These are phyloP conservation scores for Mamestra configurata DNA, from an alignment of 1,140 invertebrate genomes.

Conservation along the genomic window DNA sequence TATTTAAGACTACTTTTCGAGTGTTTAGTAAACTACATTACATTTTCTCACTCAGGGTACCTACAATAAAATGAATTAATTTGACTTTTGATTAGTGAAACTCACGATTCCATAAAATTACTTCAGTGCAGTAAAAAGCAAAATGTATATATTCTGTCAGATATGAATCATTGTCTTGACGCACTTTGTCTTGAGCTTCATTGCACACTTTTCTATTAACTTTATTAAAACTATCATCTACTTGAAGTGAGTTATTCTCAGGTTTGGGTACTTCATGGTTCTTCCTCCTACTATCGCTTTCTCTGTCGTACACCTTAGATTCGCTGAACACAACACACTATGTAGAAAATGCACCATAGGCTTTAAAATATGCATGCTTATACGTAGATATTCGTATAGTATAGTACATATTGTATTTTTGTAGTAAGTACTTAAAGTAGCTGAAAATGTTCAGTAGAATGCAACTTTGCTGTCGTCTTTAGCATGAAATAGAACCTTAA, in stretches of 20 bases:
- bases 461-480: background rate
- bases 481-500: slow-evolving; percentile 4
- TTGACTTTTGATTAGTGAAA: background rate
- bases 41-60: background rate
- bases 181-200: slow-evolving; percentile 20
- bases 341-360: background rate
- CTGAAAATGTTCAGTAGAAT: background rate
- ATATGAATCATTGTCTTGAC: slow-evolving; percentile 17
- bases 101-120: slow-evolving; percentile 42
- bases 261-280: background rate
- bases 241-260: background rate
- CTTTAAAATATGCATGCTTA: background rate
- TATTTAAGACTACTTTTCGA: slow-evolving; percentile 43
- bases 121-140: slow-evolving; percentile 57
- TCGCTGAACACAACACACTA: slow-evolving; percentile 11
- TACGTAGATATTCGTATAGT: background rate
- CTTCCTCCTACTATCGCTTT: slow-evolving; percentile 19
- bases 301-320: background rate
- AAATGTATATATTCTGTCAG: slow-evolving; percentile 15
- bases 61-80: background rate
- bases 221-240: slow-evolving; percentile 4
- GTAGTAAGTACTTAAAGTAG: background rate
- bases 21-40: background rate
- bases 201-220: slow-evolving; percentile 29
- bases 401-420: background rate